Percentiles rank a stretch among this genome's conserved stretches.
Evolutionary conservation across 2,888 invertebrate genomes (phyloP).

Genomic region (Notodonta dromedarius): DNA sequence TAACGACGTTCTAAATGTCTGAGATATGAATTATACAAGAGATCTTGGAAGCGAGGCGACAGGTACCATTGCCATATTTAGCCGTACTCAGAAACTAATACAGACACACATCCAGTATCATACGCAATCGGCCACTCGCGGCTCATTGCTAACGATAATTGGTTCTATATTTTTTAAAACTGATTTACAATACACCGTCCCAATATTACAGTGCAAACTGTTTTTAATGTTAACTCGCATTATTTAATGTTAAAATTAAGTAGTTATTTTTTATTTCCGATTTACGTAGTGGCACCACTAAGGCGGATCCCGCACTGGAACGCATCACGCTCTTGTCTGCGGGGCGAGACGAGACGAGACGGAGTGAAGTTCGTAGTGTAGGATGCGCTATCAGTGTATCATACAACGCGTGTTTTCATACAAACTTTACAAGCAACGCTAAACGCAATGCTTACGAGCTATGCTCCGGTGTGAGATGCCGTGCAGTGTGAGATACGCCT

Average conservation of each 20-base stretch:
- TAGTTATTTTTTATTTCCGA: too few relatives aligned
- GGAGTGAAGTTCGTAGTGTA: too few relatives aligned
- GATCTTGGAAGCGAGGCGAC: background rate
- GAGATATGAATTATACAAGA: slow-evolving; percentile 1
- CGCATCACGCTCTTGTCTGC: too few relatives aligned
- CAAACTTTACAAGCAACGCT: too few relatives aligned
- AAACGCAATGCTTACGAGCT: too few relatives aligned
- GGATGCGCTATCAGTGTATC: too few relatives aligned
- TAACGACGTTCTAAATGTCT: background rate
- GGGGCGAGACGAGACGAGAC: too few relatives aligned
- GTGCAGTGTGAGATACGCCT: too few relatives aligned
- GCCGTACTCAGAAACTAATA: background rate
- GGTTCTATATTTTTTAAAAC: slow-evolving; percentile 1
- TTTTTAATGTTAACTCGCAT: background rate
- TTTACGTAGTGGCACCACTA: too few relatives aligned
- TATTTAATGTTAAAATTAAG: background rate
- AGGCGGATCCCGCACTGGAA: too few relatives aligned
- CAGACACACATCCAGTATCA: background rate
- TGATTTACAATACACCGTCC: background rate
- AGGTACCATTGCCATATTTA: background rate
- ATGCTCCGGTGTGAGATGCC: too few relatives aligned
- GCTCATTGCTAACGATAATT: background rate
- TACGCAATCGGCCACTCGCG: background rate
- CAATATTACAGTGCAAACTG: background rate
- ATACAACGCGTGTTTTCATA: too few relatives aligned